Evolutionary conservation across 1,140 invertebrate genomes (phyloP), one percentile per base, ranked within the genome.

Genomic region (Papilio aristodemus): DNA sequence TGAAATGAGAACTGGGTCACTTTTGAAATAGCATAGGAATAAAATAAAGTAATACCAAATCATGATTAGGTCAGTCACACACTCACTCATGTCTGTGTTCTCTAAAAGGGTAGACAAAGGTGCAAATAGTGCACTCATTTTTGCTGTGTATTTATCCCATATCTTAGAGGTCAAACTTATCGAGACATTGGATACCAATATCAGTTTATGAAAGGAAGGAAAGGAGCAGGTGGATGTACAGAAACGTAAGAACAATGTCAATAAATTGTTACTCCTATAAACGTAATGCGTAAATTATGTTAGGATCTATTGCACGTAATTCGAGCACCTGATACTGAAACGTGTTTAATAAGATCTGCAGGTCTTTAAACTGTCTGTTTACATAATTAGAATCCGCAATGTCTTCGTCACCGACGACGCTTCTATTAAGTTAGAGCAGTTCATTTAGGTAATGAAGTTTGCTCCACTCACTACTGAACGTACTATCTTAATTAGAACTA

Each of bases 1-100:
- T 54, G 46, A 54, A 54, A 54, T 25, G 46, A 11, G 10, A 54
- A 54, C 46, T 54, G 19, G 46, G 17, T 54, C 19, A 54, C 46
- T 8, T 54, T 22, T 54, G 43, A 19, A 46, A 46, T 14, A 54
- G 19, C 1, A 50, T 8, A 50, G 17, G 46, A 50, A 25, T 17
- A 50, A 50, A 22, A 50, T 50, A 19, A 46, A 46, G n/a, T 32
- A 32, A 22, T 25, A 22, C 46, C n/a, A 43, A 19, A 43, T 14
- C 14, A 43, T n/a, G 27, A 32, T 32, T 32, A 32, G 27, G 6
- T 32, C 27, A 32, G n/a, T n/a, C n/a, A n/a, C n/a, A n/a, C n/a
- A n/a, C n/a, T n/a, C n/a, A n/a, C n/a, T n/a, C n/a, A n/a, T n/a
- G n/a, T n/a, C n/a, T n/a, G n/a, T n/a, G n/a, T n/a, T n/a, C n/a